A percentile compares a stretch with the other conserved stretches of the same genome.
Evolutionary conservation across 2,797 vertebrate genomes (phyloP).

Genomic region (Oceanodroma leucorhoa): DNA sequence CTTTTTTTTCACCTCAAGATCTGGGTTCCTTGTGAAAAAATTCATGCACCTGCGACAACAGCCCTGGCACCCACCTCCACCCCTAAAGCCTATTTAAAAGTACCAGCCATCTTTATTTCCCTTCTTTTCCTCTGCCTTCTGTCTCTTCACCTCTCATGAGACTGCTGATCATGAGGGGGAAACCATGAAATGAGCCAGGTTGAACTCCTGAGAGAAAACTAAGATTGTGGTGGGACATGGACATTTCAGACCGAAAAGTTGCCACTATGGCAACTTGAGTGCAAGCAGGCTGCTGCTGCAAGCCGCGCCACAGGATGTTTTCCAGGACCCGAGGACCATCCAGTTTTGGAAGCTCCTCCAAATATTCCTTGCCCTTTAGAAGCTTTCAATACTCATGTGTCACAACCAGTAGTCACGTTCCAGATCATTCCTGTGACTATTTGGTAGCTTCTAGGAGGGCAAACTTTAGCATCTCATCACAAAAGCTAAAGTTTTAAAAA

Average conservation of each 20-base stretch:
- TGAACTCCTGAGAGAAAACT: neutral
- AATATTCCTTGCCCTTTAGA: neutral
- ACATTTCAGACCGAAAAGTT: neutral
- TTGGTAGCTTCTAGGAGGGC: neutral
- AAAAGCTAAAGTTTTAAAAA: neutral
- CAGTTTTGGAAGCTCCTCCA: neutral
- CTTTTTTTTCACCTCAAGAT: neutral
- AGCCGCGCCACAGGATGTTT: neutral
- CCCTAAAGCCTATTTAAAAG: neutral
- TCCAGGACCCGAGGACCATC: neutral
- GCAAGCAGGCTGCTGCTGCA: neutral
- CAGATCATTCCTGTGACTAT: neutral
- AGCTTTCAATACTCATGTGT: neutral
- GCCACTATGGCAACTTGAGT: neutral
- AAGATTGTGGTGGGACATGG: neutral
- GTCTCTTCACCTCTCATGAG: neutral
- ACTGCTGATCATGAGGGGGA: neutral
- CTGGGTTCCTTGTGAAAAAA: neutral
- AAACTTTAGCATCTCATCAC: neutral
- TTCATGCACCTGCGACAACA: neutral
- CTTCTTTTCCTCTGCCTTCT: neutral
- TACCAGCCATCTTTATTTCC: neutral
- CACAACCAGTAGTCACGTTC: neutral
- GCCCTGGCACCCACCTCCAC: neutral
- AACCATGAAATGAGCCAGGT: rapidly evolving